Base-by-base conservation (phyloP, 2,888 invertebrate species). In the Tipula lateralis region DNA sequence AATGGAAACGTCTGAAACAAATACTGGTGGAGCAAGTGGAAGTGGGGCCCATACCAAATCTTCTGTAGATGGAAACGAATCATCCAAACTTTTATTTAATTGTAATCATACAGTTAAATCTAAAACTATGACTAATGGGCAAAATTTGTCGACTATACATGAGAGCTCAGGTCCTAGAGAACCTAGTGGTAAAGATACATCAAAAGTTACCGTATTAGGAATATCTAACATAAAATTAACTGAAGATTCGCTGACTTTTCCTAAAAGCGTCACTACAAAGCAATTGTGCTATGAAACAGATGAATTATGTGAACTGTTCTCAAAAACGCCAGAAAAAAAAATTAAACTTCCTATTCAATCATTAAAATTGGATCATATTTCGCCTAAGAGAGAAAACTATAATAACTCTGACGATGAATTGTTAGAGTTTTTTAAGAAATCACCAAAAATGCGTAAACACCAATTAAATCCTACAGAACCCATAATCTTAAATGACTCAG, bases 1-100 rank as follows among this genome's bases (percentile, higher is more conserved):
- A 83, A 87, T 90, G 87, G 90, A 90, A 86, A 90, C 88, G 2
- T 90, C 90, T 0, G 90, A 90, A 85, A 89, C 89, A 83, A 88
- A 87, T 9, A 88, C 88, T 3, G 87, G 87, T 2, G n/a, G 44
- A n/a, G 16, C n/a, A 1, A n/a, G 44, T n/a, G 7, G 0, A 29
- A 44, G 7, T 32, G 39, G 13, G 1, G 29, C 80, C 29, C 12
- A 88, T 1, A 86, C 86, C 30, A 86, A 86, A 83, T 85, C 84
- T 6, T 50, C 83, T 1, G 84, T 84, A n/a, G 84, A 34, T 29
- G 82, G n/a, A 30, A 29, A 82, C 30, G 13, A 66, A 13, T 66
- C 66, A 24, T 9, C 66, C 13, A 66, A 66, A 24, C 0, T 9
- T 50, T 50, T 50, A 50, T 16, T 19, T 19, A 81, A 12, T 30